Evolutionary conservation across 1,140 invertebrate genomes (phyloP), one percentile per base, ranked within the genome.

Genomic region (Drosophila tropicalis): DNA sequence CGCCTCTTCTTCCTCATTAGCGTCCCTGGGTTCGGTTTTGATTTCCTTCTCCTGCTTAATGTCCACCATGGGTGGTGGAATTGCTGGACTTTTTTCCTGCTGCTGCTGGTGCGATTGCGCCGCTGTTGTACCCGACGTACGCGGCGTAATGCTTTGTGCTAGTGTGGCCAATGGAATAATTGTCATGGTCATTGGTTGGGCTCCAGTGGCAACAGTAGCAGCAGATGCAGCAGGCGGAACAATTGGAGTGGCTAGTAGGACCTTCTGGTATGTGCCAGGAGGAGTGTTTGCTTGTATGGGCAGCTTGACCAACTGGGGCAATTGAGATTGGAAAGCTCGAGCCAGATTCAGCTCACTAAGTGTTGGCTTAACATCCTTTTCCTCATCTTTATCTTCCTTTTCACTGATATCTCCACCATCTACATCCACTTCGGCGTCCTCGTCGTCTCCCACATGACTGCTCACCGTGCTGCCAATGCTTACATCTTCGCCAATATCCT

Each of bases 91-190:
- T 36, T 76, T 78, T 7, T 70, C 44, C n/a, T 61, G 66, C 58
- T 61, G 66, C 58, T 60, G 12, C 15, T 65, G 62, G 19, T 67
- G 67, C 2, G 40, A 12, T 51, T 51, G 44, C 44, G 44, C 19
- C 44, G 17, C 9, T 22, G 44, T 10, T 22, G 44, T 51, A 10
- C 44, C 19, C 13, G 54, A 6, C 1, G 79, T 74, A 13, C 70
- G 67, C 29, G 78, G 71, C 0, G 80, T 84, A 0, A 89, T 84
- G 62, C 84, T 89, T 54, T 91, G 90, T 6, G 83, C 71, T 22
- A 91, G 47, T 2, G 90, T 87, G 5, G 90, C 79, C 55, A 91
- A 65, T 6, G 90, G 90, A 76, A 91, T 91, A 41, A 91, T 91
- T 5, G 90, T 91, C 90, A 91, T 91, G 3, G 90, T 91, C 71